Evolutionary conservation across 1,140 invertebrate genomes (phyloP), one percentile per base, ranked within the genome.

Genomic region (Artemia franciscana): DNA sequence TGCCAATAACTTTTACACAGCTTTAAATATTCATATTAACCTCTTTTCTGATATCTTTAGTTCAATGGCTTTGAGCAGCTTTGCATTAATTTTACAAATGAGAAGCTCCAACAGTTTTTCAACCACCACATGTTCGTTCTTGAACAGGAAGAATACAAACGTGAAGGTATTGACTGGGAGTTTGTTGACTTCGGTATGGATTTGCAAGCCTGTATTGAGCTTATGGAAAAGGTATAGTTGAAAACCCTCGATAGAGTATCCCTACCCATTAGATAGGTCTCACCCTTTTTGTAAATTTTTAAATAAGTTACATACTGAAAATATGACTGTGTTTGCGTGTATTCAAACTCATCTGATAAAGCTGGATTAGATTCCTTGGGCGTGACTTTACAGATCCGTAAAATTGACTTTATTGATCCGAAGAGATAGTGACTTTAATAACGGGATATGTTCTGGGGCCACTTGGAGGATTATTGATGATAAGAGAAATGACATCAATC

Each of bases 111-210:
- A 79, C 95, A 98, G 78, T 98, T 98, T 83, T 98, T 98, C 90
- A 98, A 98, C 80, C 94, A 98, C 77, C 95, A 98, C 80, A 98
- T 98, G 94, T 98, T 98, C 79, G 91, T 98, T 69, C 82, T 98
- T 74, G 95, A 98, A 79, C 95, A 77, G 69, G 76, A 77, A 69
- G 75, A 76, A 64, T 78, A 78, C 72, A 76, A 76, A 68, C 74
- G 75, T 66, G 76, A 78, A 68, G 72, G 72, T 63, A 76, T 77
- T 66, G 70, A 75, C 58, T 77, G 76, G 76, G 73, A 60, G 58
- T 65, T 66, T 58, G 61, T 66, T 39, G 62, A 74, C 81, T 98
- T 98, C 80, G 94, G 94, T 78, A 93, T 98, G 86, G 94, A 98
- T 80, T 82, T 98, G 73, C 83, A 86, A 76, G 83, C 89, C 75